Evolutionary conservation across 1,140 invertebrate species (phyloP), one percentile per base, ranked within the genome.

Genomic region (Drosophila rhopaloa): DNA sequence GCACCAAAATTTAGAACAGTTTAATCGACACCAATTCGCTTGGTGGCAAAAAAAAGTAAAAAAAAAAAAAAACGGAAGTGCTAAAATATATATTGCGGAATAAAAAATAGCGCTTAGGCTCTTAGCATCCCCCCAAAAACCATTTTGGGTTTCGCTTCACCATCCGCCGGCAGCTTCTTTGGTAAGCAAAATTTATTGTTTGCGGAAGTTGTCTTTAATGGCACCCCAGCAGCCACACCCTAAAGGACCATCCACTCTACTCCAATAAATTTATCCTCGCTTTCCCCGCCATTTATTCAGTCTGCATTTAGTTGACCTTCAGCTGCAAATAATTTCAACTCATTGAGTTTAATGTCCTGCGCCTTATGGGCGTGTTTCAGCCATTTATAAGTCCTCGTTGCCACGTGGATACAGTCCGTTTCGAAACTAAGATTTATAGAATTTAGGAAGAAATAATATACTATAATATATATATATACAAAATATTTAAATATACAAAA

Each of bases 131-230:
- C 46, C 41, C 55, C 14, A 54, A 27, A 35, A 24, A 35, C 54
- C 40, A 37, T 62, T 53, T 74, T 16, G 46, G 40, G 65, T 41
- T 50, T 48, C 44, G 19, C 16, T 47, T 24, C 44, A 11, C 19
- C 44, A 47, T 47, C 27, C 16, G 29, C n/a, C 48, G 10, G 48
- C 48, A 53, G 71, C 76, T 72, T 65, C 76, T 82, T 83, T 73
- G 79, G 72, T 62, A 56, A 53, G 71, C 63, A 60, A 55, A 80
- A 88, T 88, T 88, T 88, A 88, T 88, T 83, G 84, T 83, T 88
- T 80, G 72, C 83, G 83, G 83, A 88, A 88, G 79, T 83, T 89
- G 83, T 89, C 79, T 88, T 88, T 88, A 88, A 88, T 88, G 84
- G 83, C 76, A 56, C 72, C 63, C 63, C 61, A 71, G 67, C 66